Conservation (phyloP, 2,888 invertebrate species). For the Liopterus haemorrhoidalis region DNA sequence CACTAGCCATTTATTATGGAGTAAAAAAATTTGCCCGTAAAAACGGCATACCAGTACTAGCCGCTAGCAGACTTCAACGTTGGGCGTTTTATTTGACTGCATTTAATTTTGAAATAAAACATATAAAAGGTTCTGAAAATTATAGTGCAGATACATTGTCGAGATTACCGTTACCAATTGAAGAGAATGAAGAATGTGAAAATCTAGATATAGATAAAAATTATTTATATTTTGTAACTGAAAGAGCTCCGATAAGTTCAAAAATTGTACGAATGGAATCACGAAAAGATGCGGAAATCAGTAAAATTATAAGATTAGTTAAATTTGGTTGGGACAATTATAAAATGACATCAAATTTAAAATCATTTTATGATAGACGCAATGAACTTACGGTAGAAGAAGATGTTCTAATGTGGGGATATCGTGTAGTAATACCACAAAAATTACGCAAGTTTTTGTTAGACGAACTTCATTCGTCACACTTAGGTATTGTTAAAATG, state of each 20-base stretch:
- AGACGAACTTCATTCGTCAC: no score
- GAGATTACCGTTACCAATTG: slow-evolving; percentile 4
- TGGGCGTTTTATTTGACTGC: slow-evolving; percentile 30
- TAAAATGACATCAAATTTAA: no score
- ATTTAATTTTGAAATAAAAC: slow-evolving; percentile 30
- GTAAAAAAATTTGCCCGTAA: slow-evolving; percentile 38
- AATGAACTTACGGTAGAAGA: no score
- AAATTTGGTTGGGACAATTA: no score
- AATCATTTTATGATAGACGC: no score
- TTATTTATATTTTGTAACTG: slow-evolving; percentile 24
- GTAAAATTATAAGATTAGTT: no score
- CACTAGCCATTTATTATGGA: slow-evolving; percentile 36
- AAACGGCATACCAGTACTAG: slow-evolving; percentile 27
- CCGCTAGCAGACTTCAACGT: slow-evolving; percentile 30
- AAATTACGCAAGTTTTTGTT: no score
- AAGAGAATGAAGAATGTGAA: no score
- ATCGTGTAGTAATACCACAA: no score
- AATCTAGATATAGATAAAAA: slow-evolving; percentile 7
- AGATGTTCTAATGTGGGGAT: no score
- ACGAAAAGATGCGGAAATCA: slow-evolving; percentile 16
- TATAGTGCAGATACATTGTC: slow-evolving; percentile 20
- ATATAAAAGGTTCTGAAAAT: slow-evolving; percentile 26
- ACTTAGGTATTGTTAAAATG: no score
- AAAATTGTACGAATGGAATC: slow-evolving; percentile 12
- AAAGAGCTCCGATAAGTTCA: slow-evolving; percentile 21